Conservation (phyloP, 1,140 invertebrate genomes). For the Diabrotica virgifera region DNA sequence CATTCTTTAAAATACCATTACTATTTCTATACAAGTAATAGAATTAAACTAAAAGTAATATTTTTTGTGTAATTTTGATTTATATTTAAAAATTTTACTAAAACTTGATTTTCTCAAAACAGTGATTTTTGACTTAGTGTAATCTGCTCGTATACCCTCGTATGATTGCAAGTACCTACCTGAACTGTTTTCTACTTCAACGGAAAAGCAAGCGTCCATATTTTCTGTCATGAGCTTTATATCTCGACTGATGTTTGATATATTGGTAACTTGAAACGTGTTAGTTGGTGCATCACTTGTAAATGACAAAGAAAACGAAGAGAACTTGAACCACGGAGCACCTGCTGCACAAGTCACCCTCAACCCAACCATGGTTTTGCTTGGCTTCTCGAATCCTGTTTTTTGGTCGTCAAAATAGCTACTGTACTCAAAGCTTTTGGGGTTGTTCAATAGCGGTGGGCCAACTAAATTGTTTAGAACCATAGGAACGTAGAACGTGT, state of each 20-base stretch:
- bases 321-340: constrained; percentile 18
- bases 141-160: too few relatives aligned
- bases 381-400: not conserved
- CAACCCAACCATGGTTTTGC: constrained; percentile 10
- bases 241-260: not conserved
- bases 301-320: constrained; percentile 16
- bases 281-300: not conserved
- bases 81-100: too few relatives aligned
- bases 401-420: constrained; percentile 1
- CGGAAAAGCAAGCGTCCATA: not conserved
- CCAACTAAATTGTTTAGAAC: constrained; percentile 24
- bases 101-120: too few relatives aligned
- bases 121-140: too few relatives aligned
- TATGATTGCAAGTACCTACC: not conserved
- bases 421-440: not conserved
- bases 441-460: constrained; percentile 21
- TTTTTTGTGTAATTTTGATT: too few relatives aligned
- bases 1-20: too few relatives aligned
- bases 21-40: too few relatives aligned
- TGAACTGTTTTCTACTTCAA: not conserved
- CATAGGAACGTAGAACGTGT: constrained; percentile 30
- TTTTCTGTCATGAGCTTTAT: not conserved
- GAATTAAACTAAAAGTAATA: too few relatives aligned
- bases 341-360: constrained; percentile 25
- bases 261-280: constrained; percentile 4